Base-by-base conservation (phyloP, 92 coral and sea anemone genomes). In the Palythoa grandis region DNA sequence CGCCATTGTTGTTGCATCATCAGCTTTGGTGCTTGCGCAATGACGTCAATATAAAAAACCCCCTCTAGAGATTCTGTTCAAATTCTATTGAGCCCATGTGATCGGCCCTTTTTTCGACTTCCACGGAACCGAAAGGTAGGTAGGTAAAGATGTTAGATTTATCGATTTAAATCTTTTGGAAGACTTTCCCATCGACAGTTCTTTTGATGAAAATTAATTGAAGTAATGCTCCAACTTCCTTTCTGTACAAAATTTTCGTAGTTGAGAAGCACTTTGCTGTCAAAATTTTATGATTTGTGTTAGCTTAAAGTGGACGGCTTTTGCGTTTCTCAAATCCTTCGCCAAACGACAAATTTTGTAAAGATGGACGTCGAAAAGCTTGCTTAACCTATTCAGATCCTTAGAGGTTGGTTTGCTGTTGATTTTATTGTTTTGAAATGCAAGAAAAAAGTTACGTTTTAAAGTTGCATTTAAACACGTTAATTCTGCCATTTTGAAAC, bases 21-120 rank as follows among this genome's bases (percentile, higher is more conserved):
- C 37, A 74, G 78, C 8, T 25, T 20, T 4, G 53, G 70, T 74
- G 52, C 14, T 70, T 63, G 67, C 12, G 82, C 47, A 76, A 88
- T 77, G 83, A 80, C 84, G 82, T 54, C 70, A 76, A 88, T 91
- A 73, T 17, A 77, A 60, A 77, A 35, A 65, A 61, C 82, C 93
- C 91, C 92, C 95, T 88, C 82, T 77, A 37, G 52, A 48, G 17
- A 17, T 25, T 24, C 43, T 20, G 71, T 39, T 87, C 83, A 92
- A 87, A 92, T 92, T 83, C 76, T 71, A 40, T 74, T 63, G 83
- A 82, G 76, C 60, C 74, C 95, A 92, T 92, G 95, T 92, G 95
- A 92, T 88, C 88, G 71, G 76, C 86, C 92, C 76, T 79, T 89
- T 89, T 67, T 79, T 67, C 57, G 63, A 78, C 86, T 92, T 89